phyloP scores from a whole-genome alignment of 2,113 vertebrate species.

The Corydoras sp. region DNA sequence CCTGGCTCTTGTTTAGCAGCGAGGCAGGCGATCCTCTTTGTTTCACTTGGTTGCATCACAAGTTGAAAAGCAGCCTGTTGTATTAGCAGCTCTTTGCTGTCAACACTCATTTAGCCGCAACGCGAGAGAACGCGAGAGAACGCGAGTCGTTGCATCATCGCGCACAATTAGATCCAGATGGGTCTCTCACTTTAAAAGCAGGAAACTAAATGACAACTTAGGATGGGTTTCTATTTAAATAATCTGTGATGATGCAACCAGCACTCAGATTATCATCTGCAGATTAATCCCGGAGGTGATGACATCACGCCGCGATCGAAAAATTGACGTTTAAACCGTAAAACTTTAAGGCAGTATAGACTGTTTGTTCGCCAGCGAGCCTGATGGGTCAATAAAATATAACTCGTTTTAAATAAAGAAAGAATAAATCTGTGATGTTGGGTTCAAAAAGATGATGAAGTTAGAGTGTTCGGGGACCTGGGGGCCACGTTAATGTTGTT shows the following conservation, averaged over 20 bases:
- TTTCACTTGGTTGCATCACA: slow-evolving; percentile 62
- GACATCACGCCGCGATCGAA: too few relatives aligned
- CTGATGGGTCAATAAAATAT: too few relatives aligned
- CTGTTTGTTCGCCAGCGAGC: too few relatives aligned
- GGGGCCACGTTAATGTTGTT: too few relatives aligned
- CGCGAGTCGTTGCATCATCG: slow-evolving; percentile 26
- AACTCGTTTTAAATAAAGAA: too few relatives aligned
- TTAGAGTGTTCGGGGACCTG: too few relatives aligned
- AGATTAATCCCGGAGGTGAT: background rate
- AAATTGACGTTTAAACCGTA: too few relatives aligned
- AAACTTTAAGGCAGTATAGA: too few relatives aligned
- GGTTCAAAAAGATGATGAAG: too few relatives aligned
- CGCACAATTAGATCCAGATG: slow-evolving; percentile 5
- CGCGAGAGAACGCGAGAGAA: background rate
- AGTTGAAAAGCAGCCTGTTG: slow-evolving; percentile 50
- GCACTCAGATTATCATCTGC: background rate
- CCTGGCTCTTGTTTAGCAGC: slow-evolving; percentile 47
- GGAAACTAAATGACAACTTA: slow-evolving; percentile 9
- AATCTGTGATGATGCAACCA: slow-evolving; percentile 15
- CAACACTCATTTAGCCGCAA: background rate
- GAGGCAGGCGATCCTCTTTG: slow-evolving; percentile 39
- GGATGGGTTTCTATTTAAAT: slow-evolving; percentile 2
- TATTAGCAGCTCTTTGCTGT: slow-evolving; percentile 28
- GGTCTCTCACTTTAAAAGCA: background rate
- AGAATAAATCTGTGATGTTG: too few relatives aligned